Conservation (phyloP, 2,797 vertebrate genomes). For the Antrozous pallidus region DNA sequence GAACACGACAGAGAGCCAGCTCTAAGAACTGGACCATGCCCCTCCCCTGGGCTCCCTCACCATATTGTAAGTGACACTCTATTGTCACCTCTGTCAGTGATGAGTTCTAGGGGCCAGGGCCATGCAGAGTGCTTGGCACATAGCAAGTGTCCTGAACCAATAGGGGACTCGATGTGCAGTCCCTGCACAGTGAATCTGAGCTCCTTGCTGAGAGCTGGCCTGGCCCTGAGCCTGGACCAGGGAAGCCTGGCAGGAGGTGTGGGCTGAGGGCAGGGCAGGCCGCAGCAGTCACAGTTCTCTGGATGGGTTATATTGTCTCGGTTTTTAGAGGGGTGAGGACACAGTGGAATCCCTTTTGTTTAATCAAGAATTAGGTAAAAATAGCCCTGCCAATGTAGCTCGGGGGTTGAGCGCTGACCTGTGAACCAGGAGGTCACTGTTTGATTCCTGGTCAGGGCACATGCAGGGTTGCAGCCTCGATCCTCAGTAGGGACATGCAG, state of each 20-base stretch:
- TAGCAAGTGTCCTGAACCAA: neutral
- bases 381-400: too few species aligned
- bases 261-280: neutral
- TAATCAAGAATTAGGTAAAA: neutral
- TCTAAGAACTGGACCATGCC: neutral
- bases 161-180: neutral
- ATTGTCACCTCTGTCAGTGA: neutral
- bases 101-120: neutral
- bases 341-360: neutral
- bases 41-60: neutral
- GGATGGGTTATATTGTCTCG: neutral
- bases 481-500: too few species aligned
- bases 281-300: neutral
- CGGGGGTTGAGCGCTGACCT: too few species aligned
- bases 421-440: too few species aligned
- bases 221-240: neutral
- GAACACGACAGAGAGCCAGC: neutral
- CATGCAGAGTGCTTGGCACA: neutral
- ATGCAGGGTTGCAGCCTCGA: too few species aligned
- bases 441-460: too few species aligned
- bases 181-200: neutral
- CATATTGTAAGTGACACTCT: fast-evolving
- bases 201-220: neutral
- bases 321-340: neutral
- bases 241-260: too few species aligned